Conservation (phyloP, 2,888 invertebrate species). For the Lepidocyrtinus sp. region DNA sequence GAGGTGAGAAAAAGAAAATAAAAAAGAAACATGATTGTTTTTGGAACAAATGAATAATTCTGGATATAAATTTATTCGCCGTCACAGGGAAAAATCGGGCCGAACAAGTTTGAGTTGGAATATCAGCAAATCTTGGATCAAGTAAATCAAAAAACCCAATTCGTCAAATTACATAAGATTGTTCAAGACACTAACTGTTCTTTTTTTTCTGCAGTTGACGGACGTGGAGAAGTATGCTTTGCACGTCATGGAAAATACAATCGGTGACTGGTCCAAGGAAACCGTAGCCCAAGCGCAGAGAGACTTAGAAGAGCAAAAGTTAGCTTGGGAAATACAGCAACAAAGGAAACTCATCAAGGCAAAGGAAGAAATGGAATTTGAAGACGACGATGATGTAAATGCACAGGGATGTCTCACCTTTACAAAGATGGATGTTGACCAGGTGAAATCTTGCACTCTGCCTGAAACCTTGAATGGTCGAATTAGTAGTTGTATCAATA, state of each 20-base stretch:
- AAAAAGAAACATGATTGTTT: too few species aligned
- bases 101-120: slow-evolving; percentile 49
- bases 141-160: slow-evolving; percentile 47
- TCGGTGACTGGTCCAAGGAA: slow-evolving; percentile 84
- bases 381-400: slow-evolving; percentile 76
- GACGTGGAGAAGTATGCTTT: slow-evolving; percentile 97
- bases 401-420: slow-evolving; percentile 81
- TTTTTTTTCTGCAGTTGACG: slow-evolving; percentile 79
- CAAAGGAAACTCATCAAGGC: too few species aligned
- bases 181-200: slow-evolving; percentile 52
- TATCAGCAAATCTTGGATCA: slow-evolving; percentile 34
- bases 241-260: slow-evolving; percentile 90
- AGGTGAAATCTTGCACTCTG: slow-evolving; percentile 37
- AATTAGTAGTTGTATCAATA: too few species aligned
- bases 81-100: slow-evolving; percentile 29
- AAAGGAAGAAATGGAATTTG: slow-evolving; percentile 36
- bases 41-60: too few species aligned
- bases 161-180: not conserved
- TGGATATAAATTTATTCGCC: not conserved
- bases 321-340: slow-evolving; percentile 82
- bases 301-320: slow-evolving; percentile 87
- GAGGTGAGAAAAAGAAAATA: slow-evolving; percentile 59
- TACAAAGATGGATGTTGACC: slow-evolving; percentile 77
- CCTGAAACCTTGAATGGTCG: not conserved
- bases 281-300: slow-evolving; percentile 91